These are phyloP conservation scores for Chrysodeixis includens DNA, from an alignment of 2,888 invertebrate species.

Conservation along the genomic window DNA sequence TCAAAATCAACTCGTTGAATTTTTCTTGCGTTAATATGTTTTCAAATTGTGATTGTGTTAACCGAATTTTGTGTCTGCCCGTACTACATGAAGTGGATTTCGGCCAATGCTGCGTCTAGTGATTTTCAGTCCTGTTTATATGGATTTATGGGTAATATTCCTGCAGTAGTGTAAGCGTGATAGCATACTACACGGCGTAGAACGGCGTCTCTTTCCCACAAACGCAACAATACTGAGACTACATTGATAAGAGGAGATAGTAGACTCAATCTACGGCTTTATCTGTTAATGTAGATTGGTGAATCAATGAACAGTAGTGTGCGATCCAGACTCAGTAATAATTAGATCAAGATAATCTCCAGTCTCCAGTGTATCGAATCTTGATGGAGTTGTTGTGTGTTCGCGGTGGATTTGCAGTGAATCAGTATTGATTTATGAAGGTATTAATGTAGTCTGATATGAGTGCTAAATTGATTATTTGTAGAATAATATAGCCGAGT, in stretches of 20 bases:
- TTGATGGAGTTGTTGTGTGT: background rate
- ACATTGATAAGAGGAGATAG: too few species aligned
- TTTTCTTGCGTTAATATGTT: too few species aligned
- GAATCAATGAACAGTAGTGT: background rate
- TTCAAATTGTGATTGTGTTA: too few species aligned
- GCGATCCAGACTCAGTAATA: background rate
- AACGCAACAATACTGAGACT: too few species aligned
- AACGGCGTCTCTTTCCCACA: too few species aligned
- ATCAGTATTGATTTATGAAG: background rate
- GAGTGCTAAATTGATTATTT: too few species aligned
- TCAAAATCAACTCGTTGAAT: too few species aligned
- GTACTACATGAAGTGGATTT: background rate
- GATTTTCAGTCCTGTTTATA: too few species aligned
- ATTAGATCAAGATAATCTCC: background rate
- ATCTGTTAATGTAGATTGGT: background rate
- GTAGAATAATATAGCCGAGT: too few species aligned
- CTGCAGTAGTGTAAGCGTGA: too few species aligned
- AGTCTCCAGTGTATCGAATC: background rate
- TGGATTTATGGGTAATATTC: too few species aligned
- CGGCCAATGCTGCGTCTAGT: background rate
- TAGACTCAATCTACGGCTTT: background rate
- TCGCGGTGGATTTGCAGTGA: background rate
- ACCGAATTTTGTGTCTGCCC: background rate
- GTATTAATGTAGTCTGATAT: background rate
- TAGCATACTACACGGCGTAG: too few species aligned